Percentiles rank a stretch among this genome's conserved stretches.
phyloP scores from a whole-genome alignment of 2,797 vertebrate genomes.

The Erpetoichthys calabaricus region DNA sequence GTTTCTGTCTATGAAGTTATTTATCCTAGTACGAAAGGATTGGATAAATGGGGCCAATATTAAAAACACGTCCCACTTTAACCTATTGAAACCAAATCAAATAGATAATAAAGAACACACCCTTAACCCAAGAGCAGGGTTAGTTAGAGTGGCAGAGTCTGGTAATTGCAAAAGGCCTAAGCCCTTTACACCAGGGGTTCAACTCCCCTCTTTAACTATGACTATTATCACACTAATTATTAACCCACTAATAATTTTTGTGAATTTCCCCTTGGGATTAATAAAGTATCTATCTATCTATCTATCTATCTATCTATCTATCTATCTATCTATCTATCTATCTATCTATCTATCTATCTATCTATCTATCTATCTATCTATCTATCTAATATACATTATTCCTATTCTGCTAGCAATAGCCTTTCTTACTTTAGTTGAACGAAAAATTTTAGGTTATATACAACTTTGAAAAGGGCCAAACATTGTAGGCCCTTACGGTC shows the following conservation, averaged over 20 bases:
- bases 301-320: too few species aligned
- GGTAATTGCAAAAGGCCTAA: conserved; percentile 35
- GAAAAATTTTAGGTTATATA: conserved; percentile 19
- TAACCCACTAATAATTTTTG: too few species aligned
- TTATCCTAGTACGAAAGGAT: conserved; percentile 33
- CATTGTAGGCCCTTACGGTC: fast-evolving
- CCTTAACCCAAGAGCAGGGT: conserved; percentile 1
- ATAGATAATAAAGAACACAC: not conserved
- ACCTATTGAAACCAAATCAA: conserved; percentile 28
- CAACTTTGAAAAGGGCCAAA: conserved; percentile 27
- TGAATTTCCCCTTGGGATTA: too few species aligned
- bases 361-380: too few species aligned
- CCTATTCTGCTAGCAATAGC: conserved; percentile 10
- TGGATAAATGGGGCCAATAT: conserved; percentile 15
- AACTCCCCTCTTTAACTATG: conserved; percentile 30
- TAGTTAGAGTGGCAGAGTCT: conserved; percentile 30
- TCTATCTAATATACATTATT: too few species aligned
- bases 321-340: too few species aligned
- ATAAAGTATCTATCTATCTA: too few species aligned
- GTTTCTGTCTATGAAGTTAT: conserved; percentile 34
- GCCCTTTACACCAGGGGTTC: conserved; percentile 28
- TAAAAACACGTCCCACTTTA: conserved; percentile 2
- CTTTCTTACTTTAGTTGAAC: conserved; percentile 9
- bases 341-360: too few species aligned
- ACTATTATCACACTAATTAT: too few species aligned